Percentiles rank a stretch among this genome's conserved stretches.
Conservation (phyloP, 2,888 invertebrate species). For the Chironomus riparius region DNA sequence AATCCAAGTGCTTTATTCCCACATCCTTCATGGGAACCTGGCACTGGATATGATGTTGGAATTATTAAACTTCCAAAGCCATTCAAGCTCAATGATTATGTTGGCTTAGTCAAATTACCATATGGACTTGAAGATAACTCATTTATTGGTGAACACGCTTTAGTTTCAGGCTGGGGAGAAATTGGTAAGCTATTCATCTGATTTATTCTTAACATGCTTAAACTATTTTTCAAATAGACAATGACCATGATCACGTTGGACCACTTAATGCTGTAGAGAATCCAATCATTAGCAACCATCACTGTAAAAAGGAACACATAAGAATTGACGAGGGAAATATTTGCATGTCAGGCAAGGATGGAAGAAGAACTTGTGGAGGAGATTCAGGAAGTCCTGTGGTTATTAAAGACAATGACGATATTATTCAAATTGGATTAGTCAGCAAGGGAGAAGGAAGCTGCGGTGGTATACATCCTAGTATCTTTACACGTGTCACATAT, state of each 20-base stretch:
- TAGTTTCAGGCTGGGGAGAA: neutral
- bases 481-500: conserved; percentile 16
- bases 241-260: neutral
- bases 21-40: neutral
- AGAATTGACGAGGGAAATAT: neutral
- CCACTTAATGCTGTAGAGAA: neutral
- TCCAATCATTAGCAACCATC: neutral
- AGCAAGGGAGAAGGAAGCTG: conserved; percentile 33
- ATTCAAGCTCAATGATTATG: neutral
- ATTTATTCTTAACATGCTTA: neutral
- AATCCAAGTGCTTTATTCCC: neutral
- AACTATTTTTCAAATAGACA: neutral
- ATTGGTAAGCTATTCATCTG: neutral
- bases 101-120: neutral
- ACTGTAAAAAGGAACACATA: neutral
- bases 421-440: conserved; percentile 38
- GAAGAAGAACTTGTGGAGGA: neutral
- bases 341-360: neutral
- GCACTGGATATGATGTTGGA: neutral
- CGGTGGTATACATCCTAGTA: neutral
- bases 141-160: neutral
- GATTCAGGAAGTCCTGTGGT: conserved; percentile 35
- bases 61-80: neutral
- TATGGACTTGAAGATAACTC: neutral
- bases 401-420: conserved; percentile 33